phyloP scores from a whole-genome alignment of 2,113 vertebrate species.

The Prunella fulvescens region DNA sequence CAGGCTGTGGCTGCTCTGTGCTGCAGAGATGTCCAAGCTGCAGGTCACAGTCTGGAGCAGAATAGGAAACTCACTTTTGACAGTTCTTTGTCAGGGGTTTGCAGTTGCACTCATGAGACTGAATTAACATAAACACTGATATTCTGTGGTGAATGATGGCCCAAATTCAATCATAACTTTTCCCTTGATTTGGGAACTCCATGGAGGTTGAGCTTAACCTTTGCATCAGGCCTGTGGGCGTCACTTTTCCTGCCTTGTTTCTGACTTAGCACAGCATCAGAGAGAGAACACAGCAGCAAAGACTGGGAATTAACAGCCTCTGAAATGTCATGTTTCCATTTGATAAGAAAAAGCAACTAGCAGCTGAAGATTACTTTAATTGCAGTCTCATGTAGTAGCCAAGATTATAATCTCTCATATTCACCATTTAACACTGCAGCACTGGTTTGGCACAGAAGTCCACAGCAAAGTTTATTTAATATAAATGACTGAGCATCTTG shows the following conservation, averaged over 20 bases:
- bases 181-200: not conserved
- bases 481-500: not conserved
- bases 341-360: not conserved
- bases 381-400: constrained; percentile 15
- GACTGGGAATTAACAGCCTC: not conserved
- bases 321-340: not conserved
- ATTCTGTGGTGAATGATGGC: not conserved
- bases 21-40: fast-evolving
- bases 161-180: not conserved
- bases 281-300: not conserved
- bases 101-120: not conserved
- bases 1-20: not conserved
- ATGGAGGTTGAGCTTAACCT: not conserved
- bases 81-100: not conserved
- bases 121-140: not conserved
- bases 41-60: not conserved
- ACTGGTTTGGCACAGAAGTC: not conserved
- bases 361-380: not conserved
- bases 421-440: not conserved
- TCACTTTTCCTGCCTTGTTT: not conserved
- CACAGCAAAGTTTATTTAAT: not conserved
- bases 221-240: not conserved
- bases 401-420: not conserved
- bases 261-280: not conserved
- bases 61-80: not conserved